Evolutionary conservation across 2,113 vertebrate species (phyloP), one percentile per base, ranked within the genome.

Genomic region (Cacatua alba): DNA sequence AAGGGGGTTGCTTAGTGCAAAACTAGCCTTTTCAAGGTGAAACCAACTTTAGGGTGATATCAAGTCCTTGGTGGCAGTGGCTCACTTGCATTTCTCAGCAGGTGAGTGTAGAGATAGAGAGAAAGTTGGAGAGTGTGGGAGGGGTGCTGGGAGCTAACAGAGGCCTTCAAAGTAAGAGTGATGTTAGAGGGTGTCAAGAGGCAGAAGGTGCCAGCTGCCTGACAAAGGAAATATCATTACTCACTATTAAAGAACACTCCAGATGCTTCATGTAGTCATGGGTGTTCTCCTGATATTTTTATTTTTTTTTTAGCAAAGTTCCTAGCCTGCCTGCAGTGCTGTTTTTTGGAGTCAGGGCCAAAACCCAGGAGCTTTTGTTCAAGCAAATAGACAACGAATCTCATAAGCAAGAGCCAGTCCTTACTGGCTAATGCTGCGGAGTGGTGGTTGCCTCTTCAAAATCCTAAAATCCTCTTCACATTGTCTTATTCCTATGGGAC

Each of bases 181-280:
- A 96, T 97, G 91, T 95, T 92, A 87, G 86, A 95, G 74, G 83
- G 91, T 94, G 92, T 95, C 39, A 75, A 84, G 53, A 94, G 88
- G 95, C 96, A 97, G 96, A 97, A 96, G 96, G 96, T 96, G 94
- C 96, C 95, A 96, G 96, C 96, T 97, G 96, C 88, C 95, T 95
- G 92, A 96, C 92, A 96, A 94, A 94, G 94, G 96, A 96, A 97
- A 96, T 96, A 91, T 94, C 91, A 96, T 96, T 96, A 96, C 70
- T 97, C 96, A 95, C 95, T 65, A 94, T 97, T 96, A 97, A 95
- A 96, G 94, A 94, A 96, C 91, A 89, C 83, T 96, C 95, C 95
- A 96, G 95, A 94, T 97, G 96, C 94, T 94, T 95, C 77, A 94
- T 92, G 67, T 82, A 96, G 83, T 96, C 91, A 96, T 94, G 88